Conservation (phyloP, 1,140 invertebrate genomes). For the Cecropterus lyciades region DNA sequence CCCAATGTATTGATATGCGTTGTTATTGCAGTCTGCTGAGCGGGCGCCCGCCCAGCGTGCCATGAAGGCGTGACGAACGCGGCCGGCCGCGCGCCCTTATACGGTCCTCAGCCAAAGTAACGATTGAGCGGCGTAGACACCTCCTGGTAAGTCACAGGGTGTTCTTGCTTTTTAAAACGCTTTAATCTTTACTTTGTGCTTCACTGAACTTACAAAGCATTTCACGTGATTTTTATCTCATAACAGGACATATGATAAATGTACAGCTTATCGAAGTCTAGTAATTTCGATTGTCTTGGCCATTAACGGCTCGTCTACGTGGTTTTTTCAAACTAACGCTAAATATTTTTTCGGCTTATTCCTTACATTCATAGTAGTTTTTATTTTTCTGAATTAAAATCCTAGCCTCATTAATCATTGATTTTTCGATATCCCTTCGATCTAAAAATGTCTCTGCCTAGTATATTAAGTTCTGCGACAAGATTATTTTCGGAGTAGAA, state of each 20-base stretch:
- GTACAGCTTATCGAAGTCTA: too few relatives aligned
- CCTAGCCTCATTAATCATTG: too few relatives aligned
- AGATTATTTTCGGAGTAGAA: too few relatives aligned
- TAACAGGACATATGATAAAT: too few relatives aligned
- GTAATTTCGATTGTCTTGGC: background rate
- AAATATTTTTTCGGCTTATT: conserved; percentile 6
- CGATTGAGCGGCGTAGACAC: conserved; percentile 77
- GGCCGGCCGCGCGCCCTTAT: conserved; percentile 74
- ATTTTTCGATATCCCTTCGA: too few relatives aligned
- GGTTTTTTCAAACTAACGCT: background rate
- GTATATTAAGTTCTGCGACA: too few relatives aligned
- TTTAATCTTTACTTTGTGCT: conserved; percentile 84
- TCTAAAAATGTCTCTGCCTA: too few relatives aligned
- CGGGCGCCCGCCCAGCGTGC: conserved; percentile 64
- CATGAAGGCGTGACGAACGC: conserved; percentile 77
- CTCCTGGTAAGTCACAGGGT: conserved; percentile 81
- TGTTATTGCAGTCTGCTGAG: conserved; percentile 80
- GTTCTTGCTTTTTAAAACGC: conserved; percentile 80
- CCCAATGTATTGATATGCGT: conserved; percentile 75
- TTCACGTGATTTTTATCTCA: conserved; percentile 2
- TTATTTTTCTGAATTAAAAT: too few relatives aligned
- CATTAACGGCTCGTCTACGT: conserved; percentile 3
- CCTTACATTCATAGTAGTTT: background rate
- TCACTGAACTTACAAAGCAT: conserved; percentile 45
- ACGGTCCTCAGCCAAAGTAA: conserved; percentile 76